A percentile compares a stretch with the other conserved stretches of the same genome.
These are phyloP conservation scores for Leguminivora glycinivorella DNA, from an alignment of 1,140 invertebrate species.

Conservation along the genomic window DNA sequence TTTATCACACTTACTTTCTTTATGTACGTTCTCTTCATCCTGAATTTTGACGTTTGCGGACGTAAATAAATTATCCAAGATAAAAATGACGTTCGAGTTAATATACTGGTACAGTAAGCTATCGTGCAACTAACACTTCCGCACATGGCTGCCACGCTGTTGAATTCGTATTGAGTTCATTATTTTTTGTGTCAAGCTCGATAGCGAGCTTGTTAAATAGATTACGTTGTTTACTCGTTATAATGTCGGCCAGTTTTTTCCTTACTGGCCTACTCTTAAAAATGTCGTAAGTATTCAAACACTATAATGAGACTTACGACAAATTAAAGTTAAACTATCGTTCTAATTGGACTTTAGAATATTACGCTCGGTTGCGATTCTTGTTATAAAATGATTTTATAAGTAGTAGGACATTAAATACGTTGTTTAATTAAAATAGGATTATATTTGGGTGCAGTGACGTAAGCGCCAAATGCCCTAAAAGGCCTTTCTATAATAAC, in stretches of 20 bases:
- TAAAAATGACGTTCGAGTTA: neutral
- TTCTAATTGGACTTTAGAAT: neutral
- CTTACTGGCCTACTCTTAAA: neutral
- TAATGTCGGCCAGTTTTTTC: conserved; percentile 24
- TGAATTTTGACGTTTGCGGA: no score
- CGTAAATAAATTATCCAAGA: no score
- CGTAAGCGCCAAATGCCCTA: no score
- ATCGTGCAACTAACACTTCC: neutral
- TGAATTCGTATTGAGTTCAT: neutral
- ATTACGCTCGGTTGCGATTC: conserved; percentile 6
- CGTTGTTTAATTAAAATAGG: no score
- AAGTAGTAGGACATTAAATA: neutral
- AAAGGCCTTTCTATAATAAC: no score
- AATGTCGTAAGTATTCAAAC: neutral
- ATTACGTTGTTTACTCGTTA: conserved; percentile 25
- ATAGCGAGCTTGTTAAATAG: conserved; percentile 27
- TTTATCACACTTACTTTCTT: no score
- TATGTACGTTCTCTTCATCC: no score
- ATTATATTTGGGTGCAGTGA: no score
- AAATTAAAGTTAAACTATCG: neutral
- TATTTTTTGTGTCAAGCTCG: conserved; percentile 23
- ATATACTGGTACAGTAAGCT: neutral
- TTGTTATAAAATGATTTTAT: neutral
- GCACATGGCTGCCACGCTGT: neutral
- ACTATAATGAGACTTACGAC: neutral